Conservation (phyloP, 2,113 vertebrate species). For the Agapornis roseicollis region DNA sequence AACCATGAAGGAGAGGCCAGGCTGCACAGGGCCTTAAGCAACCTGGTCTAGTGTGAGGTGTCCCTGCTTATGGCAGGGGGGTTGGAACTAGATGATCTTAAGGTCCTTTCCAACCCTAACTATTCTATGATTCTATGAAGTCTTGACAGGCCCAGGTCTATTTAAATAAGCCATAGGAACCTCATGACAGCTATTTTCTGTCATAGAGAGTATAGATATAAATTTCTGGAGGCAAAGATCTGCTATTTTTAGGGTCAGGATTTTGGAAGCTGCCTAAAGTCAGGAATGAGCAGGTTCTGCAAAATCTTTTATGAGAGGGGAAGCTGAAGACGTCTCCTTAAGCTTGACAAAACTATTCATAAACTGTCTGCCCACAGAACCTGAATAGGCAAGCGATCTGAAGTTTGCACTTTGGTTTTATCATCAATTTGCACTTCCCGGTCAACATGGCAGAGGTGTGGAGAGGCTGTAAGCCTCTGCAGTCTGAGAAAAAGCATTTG, state of each 20-base stretch:
- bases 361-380: neutral
- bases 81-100: too few relatives aligned
- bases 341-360: neutral
- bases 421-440: neutral
- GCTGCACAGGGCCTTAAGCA: too few relatives aligned
- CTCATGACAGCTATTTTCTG: neutral
- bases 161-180: neutral
- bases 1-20: too few relatives aligned
- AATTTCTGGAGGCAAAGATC: neutral
- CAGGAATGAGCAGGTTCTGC: neutral
- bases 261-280: neutral
- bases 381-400: neutral
- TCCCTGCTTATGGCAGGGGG: too few relatives aligned
- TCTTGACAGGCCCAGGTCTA: neutral
- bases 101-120: too few relatives aligned
- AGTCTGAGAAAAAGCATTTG: neutral
- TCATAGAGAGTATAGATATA: neutral
- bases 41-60: too few relatives aligned
- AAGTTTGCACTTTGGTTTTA: neutral
- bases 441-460: fast-evolving
- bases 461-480: neutral
- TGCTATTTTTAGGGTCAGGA: neutral
- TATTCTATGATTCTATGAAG: too few relatives aligned
- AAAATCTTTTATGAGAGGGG: neutral
- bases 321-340: neutral